Base-by-base conservation (phyloP, 2,113 vertebrate genomes). In the Eira barbara region DNA sequence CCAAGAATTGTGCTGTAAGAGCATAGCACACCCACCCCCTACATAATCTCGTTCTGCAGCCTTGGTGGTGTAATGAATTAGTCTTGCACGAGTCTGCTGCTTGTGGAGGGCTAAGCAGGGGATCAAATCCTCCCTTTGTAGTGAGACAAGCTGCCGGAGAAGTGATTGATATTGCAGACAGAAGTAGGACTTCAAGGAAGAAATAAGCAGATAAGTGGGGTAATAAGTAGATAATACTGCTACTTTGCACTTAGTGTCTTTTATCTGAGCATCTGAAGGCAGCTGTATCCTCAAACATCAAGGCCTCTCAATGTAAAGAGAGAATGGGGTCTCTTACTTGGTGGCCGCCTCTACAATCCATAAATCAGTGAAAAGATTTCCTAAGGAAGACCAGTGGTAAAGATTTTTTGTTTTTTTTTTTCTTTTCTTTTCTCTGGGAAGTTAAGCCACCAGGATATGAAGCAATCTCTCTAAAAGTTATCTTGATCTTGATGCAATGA, bases 401-500 rank as follows among this genome's bases (percentile, higher is more conserved):
- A 57, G 65, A 20, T 63, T 83, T 78, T 49, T 83, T 63, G 52
- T 52, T 42, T 42, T 59, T 82, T 73, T n/a, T 52, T 42, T 42
- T 59, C 76, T 73, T n/a, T 10, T 31, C 10, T 52, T 79, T 89
- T 93, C 34, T 89, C 86, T 84, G 67, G 55, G 61, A 94, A 74
- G 59, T 73, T n/a, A 91, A 89, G 61, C 82, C 42, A 95, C 84
- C 76, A 87, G 78, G 79, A 84, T 82, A 47, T 96, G 97, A 97
- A 97, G 97, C 95, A 98, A 97, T 96, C 52, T 3, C 81, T 78
- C 55, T 97, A 89, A 97, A 98, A 89, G 59, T 89, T 79, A 98
- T 98, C 93, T 98, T 96, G 82, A 97, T 98, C 97, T 96, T 82
- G 52, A 92, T 91, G 95, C 59, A 97, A 39, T 74, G 52, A 83